These are phyloP conservation scores for Pipra filicauda DNA, from an alignment of 2,113 vertebrate species.

Conservation along the genomic window DNA sequence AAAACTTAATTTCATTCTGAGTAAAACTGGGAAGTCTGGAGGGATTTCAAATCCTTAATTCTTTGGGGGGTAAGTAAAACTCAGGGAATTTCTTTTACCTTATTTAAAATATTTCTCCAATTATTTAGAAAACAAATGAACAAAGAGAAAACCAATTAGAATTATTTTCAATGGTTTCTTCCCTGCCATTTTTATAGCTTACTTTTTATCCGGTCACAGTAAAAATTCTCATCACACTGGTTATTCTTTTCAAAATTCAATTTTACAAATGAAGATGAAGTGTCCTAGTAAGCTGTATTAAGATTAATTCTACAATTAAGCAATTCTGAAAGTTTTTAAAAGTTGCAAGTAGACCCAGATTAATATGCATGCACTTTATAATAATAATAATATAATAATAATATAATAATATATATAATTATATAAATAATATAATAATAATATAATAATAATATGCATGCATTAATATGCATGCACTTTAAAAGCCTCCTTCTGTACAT, in stretches of 20 bases:
- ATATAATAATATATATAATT: no score
- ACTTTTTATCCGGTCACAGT: not conserved
- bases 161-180: not conserved
- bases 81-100: not conserved
- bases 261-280: not conserved
- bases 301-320: not conserved
- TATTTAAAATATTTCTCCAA: not conserved
- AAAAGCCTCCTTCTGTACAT: not conserved
- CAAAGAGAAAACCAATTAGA: fast-evolving
- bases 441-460: not conserved
- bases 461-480: not conserved
- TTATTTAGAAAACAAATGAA: not conserved
- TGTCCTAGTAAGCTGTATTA: not conserved
- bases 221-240: not conserved
- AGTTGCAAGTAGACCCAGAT: not conserved
- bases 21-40: not conserved
- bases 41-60: not conserved
- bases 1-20: not conserved
- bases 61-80: not conserved
- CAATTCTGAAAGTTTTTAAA: not conserved
- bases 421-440: no score
- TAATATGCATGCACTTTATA: not conserved
- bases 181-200: not conserved
- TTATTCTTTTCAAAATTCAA: not conserved
- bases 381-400: no score